Conservation (phyloP, 1,140 invertebrate species). For the Ruditapes philippinarum region DNA sequence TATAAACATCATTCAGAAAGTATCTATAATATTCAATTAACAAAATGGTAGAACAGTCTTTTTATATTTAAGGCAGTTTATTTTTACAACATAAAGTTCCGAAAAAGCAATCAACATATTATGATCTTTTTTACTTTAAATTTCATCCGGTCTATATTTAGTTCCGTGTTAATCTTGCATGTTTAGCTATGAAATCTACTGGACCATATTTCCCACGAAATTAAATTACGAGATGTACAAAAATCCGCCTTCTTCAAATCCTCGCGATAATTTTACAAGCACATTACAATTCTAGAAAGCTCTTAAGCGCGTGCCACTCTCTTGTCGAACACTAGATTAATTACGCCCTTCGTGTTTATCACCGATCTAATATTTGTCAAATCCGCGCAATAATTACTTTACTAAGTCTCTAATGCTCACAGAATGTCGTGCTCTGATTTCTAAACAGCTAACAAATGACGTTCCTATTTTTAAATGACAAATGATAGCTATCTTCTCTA, state of each 20-base stretch:
- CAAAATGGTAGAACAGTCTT: too few species aligned
- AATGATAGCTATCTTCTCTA: constrained; percentile 46
- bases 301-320: constrained; percentile 14
- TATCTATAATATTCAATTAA: too few species aligned
- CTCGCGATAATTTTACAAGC: neutral
- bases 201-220: neutral
- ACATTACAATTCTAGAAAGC: constrained; percentile 41
- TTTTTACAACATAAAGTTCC: too few species aligned
- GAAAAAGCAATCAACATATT: too few species aligned
- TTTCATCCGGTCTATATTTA: too few species aligned
- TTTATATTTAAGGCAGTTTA: too few species aligned
- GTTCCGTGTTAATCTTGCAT: too few species aligned
- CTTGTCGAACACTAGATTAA: constrained; percentile 60
- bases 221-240: constrained; percentile 6
- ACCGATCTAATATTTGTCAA: constrained; percentile 69
- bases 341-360: constrained; percentile 57
- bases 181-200: too few species aligned
- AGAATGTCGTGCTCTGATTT: constrained; percentile 58
- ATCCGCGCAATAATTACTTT: constrained; percentile 65
- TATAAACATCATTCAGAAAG: too few species aligned
- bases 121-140: too few species aligned
- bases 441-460: constrained; percentile 44
- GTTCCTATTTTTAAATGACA: constrained; percentile 40
- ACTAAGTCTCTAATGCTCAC: constrained; percentile 62
- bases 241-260: neutral